Base-by-base conservation (phyloP, 2,888 invertebrate species). In the Digitonthophagus gazella region DNA sequence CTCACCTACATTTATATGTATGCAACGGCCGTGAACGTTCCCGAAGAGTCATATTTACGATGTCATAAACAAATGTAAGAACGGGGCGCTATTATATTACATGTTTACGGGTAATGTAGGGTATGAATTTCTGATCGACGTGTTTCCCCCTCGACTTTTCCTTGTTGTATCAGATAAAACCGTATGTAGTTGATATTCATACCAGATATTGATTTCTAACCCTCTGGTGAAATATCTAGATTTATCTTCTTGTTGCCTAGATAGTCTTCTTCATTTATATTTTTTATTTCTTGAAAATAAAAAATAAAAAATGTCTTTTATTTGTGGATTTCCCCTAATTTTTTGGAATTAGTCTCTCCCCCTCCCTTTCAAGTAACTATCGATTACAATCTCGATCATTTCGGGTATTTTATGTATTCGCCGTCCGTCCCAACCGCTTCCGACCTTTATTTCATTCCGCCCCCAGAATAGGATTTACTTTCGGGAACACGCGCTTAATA, bases 161-260 rank as follows among this genome's bases (percentile, higher is more conserved):
- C 61, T 44, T 44, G 28, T 44, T 8, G 28, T 69, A 72, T 73
- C 73, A 71, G 77, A 76, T 76, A 76, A 76, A 72, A 72, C 67
- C 55, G 71, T n/a, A n/a, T n/a, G n/a, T 68, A 72, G 70, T 74
- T 76, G 76, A 74, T 76, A 78, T 78, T 78, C 77, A 77, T 77
- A 75, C 76, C 71, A 71, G 72, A 74, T 74, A 77, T 77, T 77
- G 77, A 77, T 78, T 78, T 75, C 74, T 72, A 71, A 71, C 69
- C 58, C 16, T 18, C 16, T 16, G 71, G 74, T 73, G 72, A 72
- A 71, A 72, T 75, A 77, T 77, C 77, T 72, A 75, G 77, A 77
- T 77, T 76, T 76, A 74, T 8, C 28, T 6, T 44, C 28, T n/a
- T n/a, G n/a, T n/a, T n/a, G n/a, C n/a, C n/a, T n/a, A 71, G 76